Conservation (phyloP, 2,888 invertebrate species). For the Drosophila hamatofila region DNA sequence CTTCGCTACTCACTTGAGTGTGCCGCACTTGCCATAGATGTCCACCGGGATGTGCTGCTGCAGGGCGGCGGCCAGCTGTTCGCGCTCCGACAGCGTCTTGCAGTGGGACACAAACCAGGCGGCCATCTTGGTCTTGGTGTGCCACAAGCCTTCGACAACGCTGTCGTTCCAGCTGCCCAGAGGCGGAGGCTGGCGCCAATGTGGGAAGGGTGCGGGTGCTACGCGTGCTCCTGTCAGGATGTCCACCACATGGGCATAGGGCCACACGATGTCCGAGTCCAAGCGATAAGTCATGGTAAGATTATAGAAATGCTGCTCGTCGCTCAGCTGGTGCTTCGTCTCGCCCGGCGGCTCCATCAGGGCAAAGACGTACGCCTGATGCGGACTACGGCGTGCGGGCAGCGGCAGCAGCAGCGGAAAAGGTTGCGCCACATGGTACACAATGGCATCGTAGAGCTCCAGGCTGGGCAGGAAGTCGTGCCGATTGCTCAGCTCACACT, state of each 20-base stretch:
- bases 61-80: slow-evolving; percentile 86
- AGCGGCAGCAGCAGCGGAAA: slow-evolving; percentile 79
- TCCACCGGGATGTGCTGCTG: slow-evolving; percentile 87
- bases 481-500: slow-evolving; percentile 86
- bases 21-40: slow-evolving; percentile 88
- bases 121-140: slow-evolving; percentile 86
- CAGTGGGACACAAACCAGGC: slow-evolving; percentile 88
- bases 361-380: slow-evolving; percentile 86
- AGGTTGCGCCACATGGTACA: slow-evolving; percentile 86
- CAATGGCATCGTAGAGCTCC: slow-evolving; percentile 86
- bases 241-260: slow-evolving; percentile 84
- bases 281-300: slow-evolving; percentile 87
- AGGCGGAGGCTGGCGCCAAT: slow-evolving; percentile 73
- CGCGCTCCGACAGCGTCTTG: slow-evolving; percentile 85
- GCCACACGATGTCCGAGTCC: slow-evolving; percentile 86
- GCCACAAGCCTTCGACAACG: slow-evolving; percentile 52
- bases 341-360: slow-evolving; percentile 85
- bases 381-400: slow-evolving; percentile 81
- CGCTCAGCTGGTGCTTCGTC: slow-evolving; percentile 81
- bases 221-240: slow-evolving; percentile 65
- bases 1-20: slow-evolving; percentile 69
- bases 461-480: slow-evolving; percentile 77
- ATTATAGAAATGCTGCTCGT: slow-evolving; percentile 86
- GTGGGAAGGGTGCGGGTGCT: slow-evolving; percentile 71
- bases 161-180: slow-evolving; percentile 58